Evolutionary conservation across 2,888 invertebrate species (phyloP), one percentile per base, ranked within the genome.

Genomic region (Tromatobia lineatoria): DNA sequence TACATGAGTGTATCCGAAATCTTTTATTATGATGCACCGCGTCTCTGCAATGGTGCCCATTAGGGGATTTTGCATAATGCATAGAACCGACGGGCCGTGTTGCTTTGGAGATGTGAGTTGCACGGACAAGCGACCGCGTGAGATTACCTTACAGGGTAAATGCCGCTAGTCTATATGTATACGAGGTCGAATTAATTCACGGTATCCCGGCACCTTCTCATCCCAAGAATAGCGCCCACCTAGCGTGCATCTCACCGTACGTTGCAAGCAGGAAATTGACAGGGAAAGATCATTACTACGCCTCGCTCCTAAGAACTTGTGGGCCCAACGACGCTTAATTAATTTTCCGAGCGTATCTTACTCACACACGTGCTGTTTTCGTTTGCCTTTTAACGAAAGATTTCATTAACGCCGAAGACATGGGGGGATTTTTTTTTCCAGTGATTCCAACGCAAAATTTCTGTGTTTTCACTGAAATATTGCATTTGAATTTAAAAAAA

Each of bases 231-330:
- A 54, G 20, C 47, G 61, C 3, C 52, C 67, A 15, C 74, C 34
- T 18, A 50, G 13, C 23, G 18, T 10, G 29, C 23, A 59, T 66
- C 64, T 61, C 67, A 69, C 18, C 61, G 25, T 67, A 70, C 78
- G 74, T 74, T 75, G 57, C 80, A 79, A 82, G 84, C 84, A 76
- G 82, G 84, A 85, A 87, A 87, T 87, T 87, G 87, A 79, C 84
- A 82, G 75, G 54, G 76, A 80, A 77, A 82, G 82, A 80, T 82
- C 45, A 29, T 57, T 74, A 13, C 45, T 74, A 13, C 38, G 3
- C 20, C 13, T 25, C 47, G 29, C 69, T 42, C 67, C 18, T 25
- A 29, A 42, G n/a, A 52, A 50, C 11, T 18, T 34, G n/a, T 13
- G 15, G n/a, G 38, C n/a, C 54, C 64, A 20, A 70, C 70, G 67